These are phyloP conservation scores for Enteromius anoplus DNA, from an alignment of 2,797 vertebrate genomes.

Conservation along the genomic window DNA sequence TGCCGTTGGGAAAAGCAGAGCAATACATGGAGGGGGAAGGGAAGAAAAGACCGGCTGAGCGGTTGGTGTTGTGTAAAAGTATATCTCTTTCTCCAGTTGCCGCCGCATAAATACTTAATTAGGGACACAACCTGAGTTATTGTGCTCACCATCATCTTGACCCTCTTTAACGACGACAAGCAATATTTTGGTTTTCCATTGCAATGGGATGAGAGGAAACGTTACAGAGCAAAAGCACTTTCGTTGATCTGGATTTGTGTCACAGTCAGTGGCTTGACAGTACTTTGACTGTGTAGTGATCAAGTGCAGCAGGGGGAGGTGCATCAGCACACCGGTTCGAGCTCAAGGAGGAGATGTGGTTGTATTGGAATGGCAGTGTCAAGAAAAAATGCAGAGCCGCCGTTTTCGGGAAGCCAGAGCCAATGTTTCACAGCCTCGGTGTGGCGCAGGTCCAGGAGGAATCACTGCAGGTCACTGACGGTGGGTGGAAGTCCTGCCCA, in stretches of 20 bases:
- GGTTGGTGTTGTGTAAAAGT: conserved; percentile 75
- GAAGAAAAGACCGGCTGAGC: conserved; percentile 58
- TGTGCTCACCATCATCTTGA: conserved; percentile 68
- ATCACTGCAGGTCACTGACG: conserved; percentile 43
- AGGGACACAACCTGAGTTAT: conserved; percentile 70
- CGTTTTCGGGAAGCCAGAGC: conserved; percentile 31
- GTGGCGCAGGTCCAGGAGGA: conserved; percentile 48
- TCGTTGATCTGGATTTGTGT: conserved; percentile 68
- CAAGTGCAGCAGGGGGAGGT: conserved; percentile 71
- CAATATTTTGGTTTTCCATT: conserved; percentile 69
- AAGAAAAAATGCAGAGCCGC: conserved; percentile 34
- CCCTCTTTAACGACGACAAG: conserved; percentile 71
- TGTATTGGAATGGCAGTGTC: conserved; percentile 59
- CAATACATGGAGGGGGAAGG: conserved; percentile 62
- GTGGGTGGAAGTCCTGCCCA: conserved; percentile 51
- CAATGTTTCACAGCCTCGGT: conserved; percentile 40
- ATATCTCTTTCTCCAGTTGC: conserved; percentile 69
- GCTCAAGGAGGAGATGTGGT: conserved; percentile 65
- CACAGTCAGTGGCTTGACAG: conserved; percentile 68
- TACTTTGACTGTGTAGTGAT: conserved; percentile 62
- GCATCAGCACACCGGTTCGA: conserved; percentile 54
- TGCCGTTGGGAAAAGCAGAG: conserved; percentile 65
- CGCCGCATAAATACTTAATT: conserved; percentile 79
- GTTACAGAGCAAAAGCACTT: conserved; percentile 58
- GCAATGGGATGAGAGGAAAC: conserved; percentile 68